Evolutionary conservation across 2,797 vertebrate species (phyloP).

Genomic region (Sebastiscus tertius): DNA sequence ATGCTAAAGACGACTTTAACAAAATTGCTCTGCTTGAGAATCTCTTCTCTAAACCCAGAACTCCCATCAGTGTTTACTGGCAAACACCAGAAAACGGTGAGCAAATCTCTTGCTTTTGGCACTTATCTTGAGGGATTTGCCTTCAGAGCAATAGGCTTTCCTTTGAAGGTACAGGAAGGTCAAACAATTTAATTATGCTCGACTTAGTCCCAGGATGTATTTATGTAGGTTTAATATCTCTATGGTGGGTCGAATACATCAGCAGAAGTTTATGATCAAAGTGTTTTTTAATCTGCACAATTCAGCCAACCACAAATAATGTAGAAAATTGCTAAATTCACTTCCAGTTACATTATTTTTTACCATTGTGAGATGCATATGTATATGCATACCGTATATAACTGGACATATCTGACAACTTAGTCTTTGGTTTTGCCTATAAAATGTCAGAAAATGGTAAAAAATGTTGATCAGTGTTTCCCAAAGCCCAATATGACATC

Average conservation of each 20-base stretch:
- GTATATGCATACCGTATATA: not conserved
- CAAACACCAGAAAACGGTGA: conserved; percentile 13
- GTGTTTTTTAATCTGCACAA: conserved; percentile 12
- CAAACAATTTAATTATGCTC: conserved; percentile 32
- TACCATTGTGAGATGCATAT: not conserved
- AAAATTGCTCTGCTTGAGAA: conserved; percentile 19
- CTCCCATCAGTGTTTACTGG: conserved; percentile 6
- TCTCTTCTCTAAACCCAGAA: conserved; percentile 12
- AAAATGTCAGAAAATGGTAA: not conserved
- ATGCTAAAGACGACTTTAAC: conserved; percentile 1
- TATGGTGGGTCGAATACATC: not conserved
- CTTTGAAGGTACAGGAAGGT: conserved; percentile 40
- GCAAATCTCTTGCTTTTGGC: conserved; percentile 32
- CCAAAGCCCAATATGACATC: no score
- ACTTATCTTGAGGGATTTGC: conserved; percentile 44
- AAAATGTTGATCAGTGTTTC: no score
- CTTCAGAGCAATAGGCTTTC: conserved; percentile 12
- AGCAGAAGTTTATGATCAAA: not conserved
- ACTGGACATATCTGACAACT: not conserved
- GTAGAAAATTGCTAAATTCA: not conserved
- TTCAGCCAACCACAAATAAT: not conserved
- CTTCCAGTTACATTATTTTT: not conserved
- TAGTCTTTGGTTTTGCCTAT: not conserved
- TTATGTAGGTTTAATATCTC: conserved; percentile 17
- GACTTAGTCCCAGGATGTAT: not conserved